Base-by-base conservation (phyloP, 2,113 vertebrate species). In the Menidia beryllina region DNA sequence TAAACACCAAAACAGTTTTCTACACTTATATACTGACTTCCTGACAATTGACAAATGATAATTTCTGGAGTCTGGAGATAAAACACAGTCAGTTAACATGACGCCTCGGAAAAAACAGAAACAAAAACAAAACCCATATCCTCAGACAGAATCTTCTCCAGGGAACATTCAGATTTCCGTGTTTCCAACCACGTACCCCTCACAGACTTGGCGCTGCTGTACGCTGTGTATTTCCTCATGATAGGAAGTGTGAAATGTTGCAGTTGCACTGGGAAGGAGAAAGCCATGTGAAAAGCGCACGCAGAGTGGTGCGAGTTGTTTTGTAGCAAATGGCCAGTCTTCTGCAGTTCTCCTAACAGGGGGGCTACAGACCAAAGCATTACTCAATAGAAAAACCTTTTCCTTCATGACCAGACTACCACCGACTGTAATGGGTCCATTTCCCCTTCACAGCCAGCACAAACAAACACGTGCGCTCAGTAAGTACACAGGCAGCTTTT, bases 361-460 rank as follows among this genome's bases (percentile, higher is more conserved):
- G n/a, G 24, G 34, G 64, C 36, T 36, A 19, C 26, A 56, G 63
- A 21, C 54, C 47, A 69, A 61, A 60, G 21, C 21, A 77, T 47
- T 39, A 55, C 21, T 30, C 19, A 36, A 56, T 53, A 66, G 36
- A 52, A 78, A 80, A 41, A n/a, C n/a, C 41, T 23, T 6, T 45
- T 43, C 13, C 58, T 64, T 24, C 52, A 36, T 27, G 41, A 20
- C n/a, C 77, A 38, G 64, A 65, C 47, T 50, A 49, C 13, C 26
- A 19, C 30, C n/a, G 4, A 69, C 30, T 45, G 19, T 62, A 80
- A 82, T 66, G 71, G 45, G 61, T 61, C 49, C 39, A 54, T 79
- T 77, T 84, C 48, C n/a, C n/a, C 52, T 70, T 52, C 21, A 15
- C 57, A 65, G 21, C 38, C 7, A 51, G n/a, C 17, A 8, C 52